Base-by-base conservation (phyloP, 2,888 invertebrate genomes). In the Euphydryas editha region DNA sequence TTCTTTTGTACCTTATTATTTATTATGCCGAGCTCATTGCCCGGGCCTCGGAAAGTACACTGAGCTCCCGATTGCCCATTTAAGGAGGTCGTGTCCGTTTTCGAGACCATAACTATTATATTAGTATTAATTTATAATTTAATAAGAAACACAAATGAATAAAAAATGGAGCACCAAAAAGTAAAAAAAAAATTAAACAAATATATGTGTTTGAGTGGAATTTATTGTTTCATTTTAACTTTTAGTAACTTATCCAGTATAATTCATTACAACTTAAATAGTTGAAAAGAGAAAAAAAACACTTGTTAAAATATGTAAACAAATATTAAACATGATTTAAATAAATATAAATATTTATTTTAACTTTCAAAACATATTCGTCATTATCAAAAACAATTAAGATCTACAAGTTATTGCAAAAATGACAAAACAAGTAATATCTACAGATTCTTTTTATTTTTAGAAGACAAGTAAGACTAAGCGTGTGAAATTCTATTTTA, bases 131-230 rank as follows among this genome's bases (percentile, higher is more conserved):
- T 88, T 89, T 87, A 87, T 92, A 89, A 89, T 85, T 90, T 88
- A 90, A 90, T 85, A 77, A 86, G 81, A 80, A 77, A 90, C 88
- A 90, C 88, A 83, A 83, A 84, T 74, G 80, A 82, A 80, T 81
- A 81, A 88, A 86, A 90, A 92, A 92, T 91, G 92, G 92, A 92
- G 92, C 92, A 92, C 92, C 90, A 88, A 90, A 92, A 90, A 87
- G 79, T 74, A 30, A 80, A 81, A 80, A 80, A 88, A 30, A 87
- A 87, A 84, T 84, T 85, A 88, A 90, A 90, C 88, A 84, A 90
- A 91, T 90, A 90, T 83, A 91, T 84, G 85, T 86, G 90, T 92
- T 92, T 92, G 88, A 91, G 83, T 87, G 87, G 80, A 89, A 63
- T 75, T 30, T 10, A 62, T 75, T 78, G 80, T 90, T 90, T 91